Conservation (phyloP, 92 coral and sea anemone species). For the Porites cylindrica region DNA sequence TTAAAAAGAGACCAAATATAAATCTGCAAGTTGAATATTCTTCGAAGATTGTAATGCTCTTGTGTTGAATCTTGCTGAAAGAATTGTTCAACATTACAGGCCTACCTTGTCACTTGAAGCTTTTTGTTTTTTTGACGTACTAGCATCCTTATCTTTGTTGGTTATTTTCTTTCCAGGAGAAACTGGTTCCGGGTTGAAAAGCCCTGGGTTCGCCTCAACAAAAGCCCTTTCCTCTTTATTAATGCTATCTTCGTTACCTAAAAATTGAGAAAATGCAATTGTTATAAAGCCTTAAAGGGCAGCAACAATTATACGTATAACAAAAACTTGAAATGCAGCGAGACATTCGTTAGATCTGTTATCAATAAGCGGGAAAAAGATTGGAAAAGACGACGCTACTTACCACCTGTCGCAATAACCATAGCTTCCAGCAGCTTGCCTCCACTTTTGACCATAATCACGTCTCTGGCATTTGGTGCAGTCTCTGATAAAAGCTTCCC, state of each 20-base stretch:
- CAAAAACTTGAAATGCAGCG: background rate
- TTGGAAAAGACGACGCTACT: conserved; percentile 21
- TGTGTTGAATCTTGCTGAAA: too few relatives aligned
- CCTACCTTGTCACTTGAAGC: too few relatives aligned
- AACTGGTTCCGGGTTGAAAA: background rate
- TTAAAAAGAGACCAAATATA: too few relatives aligned
- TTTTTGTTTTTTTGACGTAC: too few relatives aligned
- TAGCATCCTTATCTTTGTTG: too few relatives aligned
- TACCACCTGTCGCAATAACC: conserved; percentile 54
- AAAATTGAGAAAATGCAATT: conserved; percentile 3
- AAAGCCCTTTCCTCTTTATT: conserved; percentile 27
- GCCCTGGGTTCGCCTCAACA: conserved; percentile 8
- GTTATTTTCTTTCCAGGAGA: background rate
- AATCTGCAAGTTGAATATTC: too few relatives aligned
- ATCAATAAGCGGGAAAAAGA: background rate
- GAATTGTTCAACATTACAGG: too few relatives aligned
- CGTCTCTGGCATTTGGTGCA: background rate
- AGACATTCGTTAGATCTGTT: conserved; percentile 3
- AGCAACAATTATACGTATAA: background rate
- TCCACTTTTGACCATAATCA: conserved; percentile 44
- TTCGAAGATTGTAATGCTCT: too few relatives aligned
- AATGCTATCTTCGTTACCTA: conserved; percentile 19
- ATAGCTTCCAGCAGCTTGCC: conserved; percentile 51
- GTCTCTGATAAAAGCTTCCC: too few relatives aligned
- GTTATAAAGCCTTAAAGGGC: conserved; percentile 10